These are phyloP conservation scores for Neocrepidodera transversa DNA, from an alignment of 2,888 invertebrate species.

Conservation along the genomic window DNA sequence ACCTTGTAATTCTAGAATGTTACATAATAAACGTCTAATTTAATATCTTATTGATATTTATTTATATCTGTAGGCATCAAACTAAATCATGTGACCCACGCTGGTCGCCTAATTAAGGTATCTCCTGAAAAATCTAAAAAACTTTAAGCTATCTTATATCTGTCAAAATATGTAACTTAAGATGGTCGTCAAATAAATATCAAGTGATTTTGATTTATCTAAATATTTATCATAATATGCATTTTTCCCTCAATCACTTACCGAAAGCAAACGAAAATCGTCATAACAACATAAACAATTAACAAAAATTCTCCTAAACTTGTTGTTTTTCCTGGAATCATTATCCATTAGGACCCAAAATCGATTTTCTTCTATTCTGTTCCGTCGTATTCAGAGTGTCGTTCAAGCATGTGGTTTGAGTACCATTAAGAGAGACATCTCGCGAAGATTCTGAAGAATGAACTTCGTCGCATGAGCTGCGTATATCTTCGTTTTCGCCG, in stretches of 20 bases:
- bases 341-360: conserved; percentile 58
- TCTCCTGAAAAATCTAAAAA: no score
- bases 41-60: no score
- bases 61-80: no score
- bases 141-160: no score
- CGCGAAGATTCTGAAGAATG: conserved; percentile 33
- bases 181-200: no score
- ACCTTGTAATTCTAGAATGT: no score
- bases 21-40: no score
- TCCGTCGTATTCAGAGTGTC: conserved; percentile 43
- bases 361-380: conserved; percentile 48
- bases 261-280: not conserved
- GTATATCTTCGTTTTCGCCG: conserved; percentile 28
- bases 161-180: no score
- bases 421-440: conserved; percentile 49
- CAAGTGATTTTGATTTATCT: no score
- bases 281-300: conserved; percentile 6
- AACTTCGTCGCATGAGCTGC: conserved; percentile 30
- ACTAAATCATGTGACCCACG: no score
- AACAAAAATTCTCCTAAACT: conserved; percentile 14
- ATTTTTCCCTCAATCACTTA: not conserved
- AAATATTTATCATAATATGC: no score
- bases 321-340: not conserved
- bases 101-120: no score
- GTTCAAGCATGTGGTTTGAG: conserved; percentile 52